Conservation (phyloP, 2,797 vertebrate species). For the Arctocebus calabarensis region DNA sequence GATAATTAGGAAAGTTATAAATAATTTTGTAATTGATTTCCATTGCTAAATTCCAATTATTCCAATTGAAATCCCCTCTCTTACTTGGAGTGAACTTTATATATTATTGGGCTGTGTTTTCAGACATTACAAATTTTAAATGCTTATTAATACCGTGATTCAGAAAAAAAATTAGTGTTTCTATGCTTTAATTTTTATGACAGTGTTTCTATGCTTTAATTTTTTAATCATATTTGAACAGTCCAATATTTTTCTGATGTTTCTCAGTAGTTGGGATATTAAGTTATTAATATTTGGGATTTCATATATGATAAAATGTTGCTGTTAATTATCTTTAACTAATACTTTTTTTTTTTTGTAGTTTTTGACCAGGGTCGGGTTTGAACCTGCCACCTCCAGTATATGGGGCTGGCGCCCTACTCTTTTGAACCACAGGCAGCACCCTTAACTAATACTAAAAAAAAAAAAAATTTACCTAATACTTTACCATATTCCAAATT, state of each 20-base stretch:
- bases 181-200: conserved; percentile 17
- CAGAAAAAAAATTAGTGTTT: conserved; percentile 15
- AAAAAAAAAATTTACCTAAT: not conserved
- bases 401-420: too few relatives aligned
- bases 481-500: not conserved
- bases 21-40: not conserved
- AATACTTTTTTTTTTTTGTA: not conserved
- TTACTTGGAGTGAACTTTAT: not conserved
- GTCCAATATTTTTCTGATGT: not conserved
- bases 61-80: not conserved
- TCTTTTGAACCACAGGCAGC: too few relatives aligned
- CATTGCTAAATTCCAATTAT: not conserved
- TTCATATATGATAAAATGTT: conserved; percentile 1
- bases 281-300: not conserved
- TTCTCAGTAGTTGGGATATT: not conserved
- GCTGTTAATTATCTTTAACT: conserved; percentile 2
- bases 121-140: not conserved
- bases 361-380: too few relatives aligned
- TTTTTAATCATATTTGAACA: conserved; percentile 33
- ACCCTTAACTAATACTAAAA: not conserved
- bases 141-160: not conserved
- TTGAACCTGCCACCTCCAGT: too few relatives aligned
- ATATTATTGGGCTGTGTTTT: not conserved
- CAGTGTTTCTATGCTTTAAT: too few relatives aligned
- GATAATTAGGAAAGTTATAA: not conserved